Base-by-base conservation (phyloP, 1,140 invertebrate species). In the Meloidogyne chitwoodi region DNA sequence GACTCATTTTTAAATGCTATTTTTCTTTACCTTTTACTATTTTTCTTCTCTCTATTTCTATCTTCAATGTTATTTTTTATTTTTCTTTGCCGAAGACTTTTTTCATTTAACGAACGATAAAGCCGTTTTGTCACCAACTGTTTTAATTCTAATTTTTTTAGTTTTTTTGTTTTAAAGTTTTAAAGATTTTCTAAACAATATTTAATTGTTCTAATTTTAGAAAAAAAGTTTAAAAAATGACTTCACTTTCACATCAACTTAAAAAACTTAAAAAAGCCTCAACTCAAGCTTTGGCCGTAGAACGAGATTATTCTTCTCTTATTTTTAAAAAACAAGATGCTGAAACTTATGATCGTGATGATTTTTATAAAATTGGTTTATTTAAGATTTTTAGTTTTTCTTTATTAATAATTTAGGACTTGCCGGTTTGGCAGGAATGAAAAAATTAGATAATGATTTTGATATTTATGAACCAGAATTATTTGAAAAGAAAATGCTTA, bases 291-390 rank as follows among this genome's bases (percentile, higher is more conserved):
- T 66, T 80, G 14, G 79, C 80, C 24, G 80, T 80, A 31, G 80
- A 82, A 63, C 65, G 68, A 11, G 72, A 81, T 27, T 61, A 41
- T 34, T 77, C 68, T 16, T 80, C 79, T 3, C 62, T 81, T 11
- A 44, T 81, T 11, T 81, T 83, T 44, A 71, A 78, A 48, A 61
- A 63, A 69, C 76, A 80, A 65, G 77, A 83, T 74, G 80, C 80
- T 27, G 81, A 78, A n/a, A 44, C 63, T 26, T 70, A 75, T 27
- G 76, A 70, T 48, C 68, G 48, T n/a, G 68, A 81, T 62, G 72
- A 78, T 44, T 81, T 75, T 44, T 83, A 79, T 67, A 80, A 83
- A 48, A 44, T 81, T 63, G 80, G 80, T 81, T 27, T 29, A 29
- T 16, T 24, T 22, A n/a, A 26, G 0, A 0, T n/a, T 41, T 34